Evolutionary conservation across 2,797 vertebrate species (phyloP).

Genomic region (Chromis chromis): DNA sequence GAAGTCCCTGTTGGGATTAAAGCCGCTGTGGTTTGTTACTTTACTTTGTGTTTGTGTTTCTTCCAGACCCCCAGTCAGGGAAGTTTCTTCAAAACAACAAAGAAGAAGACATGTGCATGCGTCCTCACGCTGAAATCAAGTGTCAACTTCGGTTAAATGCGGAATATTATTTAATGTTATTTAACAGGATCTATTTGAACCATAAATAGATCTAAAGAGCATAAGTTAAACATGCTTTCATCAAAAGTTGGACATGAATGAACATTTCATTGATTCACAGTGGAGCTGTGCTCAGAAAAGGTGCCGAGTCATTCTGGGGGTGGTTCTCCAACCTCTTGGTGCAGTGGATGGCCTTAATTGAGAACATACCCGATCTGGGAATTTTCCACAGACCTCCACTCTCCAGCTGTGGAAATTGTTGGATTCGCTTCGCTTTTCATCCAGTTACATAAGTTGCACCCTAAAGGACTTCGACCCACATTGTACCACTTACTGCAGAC

Average conservation of each 20-base stretch:
- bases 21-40: slow-evolving; percentile 46
- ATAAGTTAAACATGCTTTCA: no score
- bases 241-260: slow-evolving; percentile 5
- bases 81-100: slow-evolving; percentile 19
- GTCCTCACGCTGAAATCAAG: not conserved
- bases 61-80: slow-evolving; percentile 20
- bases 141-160: not conserved
- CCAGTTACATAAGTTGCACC: slow-evolving; percentile 24
- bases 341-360: slow-evolving; percentile 58
- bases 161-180: not conserved
- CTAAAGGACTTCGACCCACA: not conserved
- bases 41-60: slow-evolving; percentile 60
- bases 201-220: no score
- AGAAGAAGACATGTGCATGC: not conserved
- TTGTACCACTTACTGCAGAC: not conserved
- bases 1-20: slow-evolving; percentile 52
- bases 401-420: slow-evolving; percentile 23
- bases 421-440: slow-evolving; percentile 17
- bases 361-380: slow-evolving; percentile 61
- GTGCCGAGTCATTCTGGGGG: slow-evolving; percentile 63
- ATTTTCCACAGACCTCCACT: slow-evolving; percentile 59
- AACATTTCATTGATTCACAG: slow-evolving; percentile 2
- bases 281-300: slow-evolving; percentile 34
- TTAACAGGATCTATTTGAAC: no score
- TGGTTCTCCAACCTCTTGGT: slow-evolving; percentile 45